phyloP scores from a whole-genome alignment of 2,797 vertebrate genomes.

The Meriones psammophilus region DNA sequence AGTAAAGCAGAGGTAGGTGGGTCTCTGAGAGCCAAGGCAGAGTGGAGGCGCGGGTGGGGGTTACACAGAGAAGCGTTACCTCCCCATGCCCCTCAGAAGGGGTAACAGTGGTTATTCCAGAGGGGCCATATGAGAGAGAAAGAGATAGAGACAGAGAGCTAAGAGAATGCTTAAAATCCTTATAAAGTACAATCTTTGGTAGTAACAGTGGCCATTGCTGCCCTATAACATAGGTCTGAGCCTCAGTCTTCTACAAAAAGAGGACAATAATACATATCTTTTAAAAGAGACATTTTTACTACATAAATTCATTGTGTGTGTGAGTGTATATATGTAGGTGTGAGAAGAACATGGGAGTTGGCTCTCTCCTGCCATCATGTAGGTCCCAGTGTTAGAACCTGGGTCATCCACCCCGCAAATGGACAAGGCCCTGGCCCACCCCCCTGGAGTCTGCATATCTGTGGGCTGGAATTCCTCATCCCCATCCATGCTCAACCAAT shows the following conservation, averaged over 20 bases:
- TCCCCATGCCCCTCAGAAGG: neutral
- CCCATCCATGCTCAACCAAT: accelerated
- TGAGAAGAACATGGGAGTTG: neutral
- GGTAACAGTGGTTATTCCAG: neutral
- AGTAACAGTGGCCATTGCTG: accelerated
- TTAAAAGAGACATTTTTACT: neutral
- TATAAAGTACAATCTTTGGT: neutral
- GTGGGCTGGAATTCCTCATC: neutral
- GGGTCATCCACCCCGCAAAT: neutral
- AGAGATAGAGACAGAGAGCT: too few species aligned
- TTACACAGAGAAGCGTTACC: neutral
- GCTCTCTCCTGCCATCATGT: neutral
- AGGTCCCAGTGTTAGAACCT: neutral
- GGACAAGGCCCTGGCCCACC: accelerated
- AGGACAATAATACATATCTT: neutral
- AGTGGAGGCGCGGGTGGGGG: neutral
- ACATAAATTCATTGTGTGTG: neutral
- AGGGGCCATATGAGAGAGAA: neutral
- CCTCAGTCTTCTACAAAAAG: neutral
- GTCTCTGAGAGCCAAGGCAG: neutral
- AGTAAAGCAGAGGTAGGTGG: neutral
- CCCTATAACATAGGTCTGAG: neutral
- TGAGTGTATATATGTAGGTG: neutral
- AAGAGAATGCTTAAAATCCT: neutral
- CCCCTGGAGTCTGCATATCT: accelerated